Evolutionary conservation across 1,140 invertebrate species (phyloP).

Genomic region (Diabrotica virgifera): DNA sequence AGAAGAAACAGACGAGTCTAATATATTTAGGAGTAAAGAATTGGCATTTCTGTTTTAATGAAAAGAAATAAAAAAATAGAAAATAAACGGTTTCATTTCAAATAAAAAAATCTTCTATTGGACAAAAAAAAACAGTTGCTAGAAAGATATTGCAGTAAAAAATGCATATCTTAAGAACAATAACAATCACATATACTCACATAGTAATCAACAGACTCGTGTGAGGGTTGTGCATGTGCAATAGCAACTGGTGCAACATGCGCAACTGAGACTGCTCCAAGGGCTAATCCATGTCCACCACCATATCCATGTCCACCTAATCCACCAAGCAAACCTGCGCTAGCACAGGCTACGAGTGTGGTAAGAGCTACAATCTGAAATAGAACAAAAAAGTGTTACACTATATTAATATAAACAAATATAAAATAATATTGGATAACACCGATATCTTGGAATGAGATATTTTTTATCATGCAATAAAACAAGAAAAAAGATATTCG

Average conservation of each 20-base stretch:
- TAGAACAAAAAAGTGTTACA: not conserved
- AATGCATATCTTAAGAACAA: no score
- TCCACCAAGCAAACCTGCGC: constrained; percentile 22
- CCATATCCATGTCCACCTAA: constrained; percentile 3
- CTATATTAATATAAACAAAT: no score
- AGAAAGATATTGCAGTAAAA: no score
- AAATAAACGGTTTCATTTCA: no score
- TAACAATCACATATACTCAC: constrained; percentile 14
- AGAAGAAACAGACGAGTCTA: no score
- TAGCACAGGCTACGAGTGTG: constrained; percentile 24
- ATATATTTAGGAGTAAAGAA: no score
- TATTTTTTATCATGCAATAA: not conserved
- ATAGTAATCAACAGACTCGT: constrained; percentile 30
- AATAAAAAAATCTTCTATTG: no score
- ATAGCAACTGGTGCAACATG: constrained; percentile 13
- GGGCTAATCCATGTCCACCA: constrained; percentile 7
- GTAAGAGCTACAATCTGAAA: constrained; percentile 28
- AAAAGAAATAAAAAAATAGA: no score
- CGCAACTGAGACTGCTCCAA: constrained; percentile 17
- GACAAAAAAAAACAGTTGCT: no score
- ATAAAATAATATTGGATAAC: not conserved
- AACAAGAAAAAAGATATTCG: not conserved
- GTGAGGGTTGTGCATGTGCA: constrained; percentile 22
- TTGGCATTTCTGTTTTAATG: no score
- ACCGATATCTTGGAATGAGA: not conserved